Evolutionary conservation across 1,140 invertebrate species (phyloP), one percentile per base, ranked within the genome.

Genomic region (Pentalonia nigronervosa): DNA sequence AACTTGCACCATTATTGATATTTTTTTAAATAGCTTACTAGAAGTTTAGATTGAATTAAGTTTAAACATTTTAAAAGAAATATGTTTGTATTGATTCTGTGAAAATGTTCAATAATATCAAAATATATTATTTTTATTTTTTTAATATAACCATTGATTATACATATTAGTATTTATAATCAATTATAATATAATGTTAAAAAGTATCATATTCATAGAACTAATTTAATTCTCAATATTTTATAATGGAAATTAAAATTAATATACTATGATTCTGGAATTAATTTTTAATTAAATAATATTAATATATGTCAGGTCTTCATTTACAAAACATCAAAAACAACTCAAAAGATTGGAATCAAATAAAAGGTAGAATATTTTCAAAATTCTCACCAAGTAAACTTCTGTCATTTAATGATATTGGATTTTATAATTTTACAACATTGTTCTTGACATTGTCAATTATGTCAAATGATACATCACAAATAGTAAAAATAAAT

Each of bases 281-380:
- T 67, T 67, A 6, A 14, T 67, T 67, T 6, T 67, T n/a, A 6
- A 67, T 67, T 30, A 60, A 60, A 60, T 30, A n/a, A 14, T 67
- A 17, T 41, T n/a, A 67, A 67, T 17, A 36, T 45, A 47, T 30
- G 41, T 86, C 9, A 93, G 91, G 91, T 56, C 91, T 86, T 56
- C 91, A 93, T 34, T 93, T 93, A 84, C 45, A 84, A 93, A 93
- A 84, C 23, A 93, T 36, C 11, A 93, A 83, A 56, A 36, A 93
- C 21, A 93, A 93, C 17, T 93, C 81, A 41, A 93, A 93, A 93
- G 91, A 93, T 86, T 93, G 91, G 91, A 93, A 93, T 84, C 91
- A 93, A 45, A 53, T 93, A 41, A 93, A 93, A 86, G 91, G 91
- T 41, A 93, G 91, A 93, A 56, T 93, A 86, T 93, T 93, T 93